These are phyloP conservation scores for cattle (Bos taurus) DNA, from an alignment of 2,113 vertebrate genomes.

Conservation along the genomic window ARS-UCD2.0 NC_037329.1:135930001-135930500, in stretches of 20 bases:
- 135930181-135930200: neutral
- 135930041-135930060: neutral
- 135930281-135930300: slow-evolving; percentile 60
- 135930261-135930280: slow-evolving; percentile 52
- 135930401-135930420: neutral
- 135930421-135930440: neutral
- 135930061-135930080: neutral
- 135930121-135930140: neutral
- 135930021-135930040: neutral
- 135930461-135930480: neutral
- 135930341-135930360: neutral
- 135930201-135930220: slow-evolving; percentile 37
- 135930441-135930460: neutral
- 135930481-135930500: no score
- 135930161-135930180: neutral
- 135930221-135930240: slow-evolving; percentile 50
- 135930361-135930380: neutral
- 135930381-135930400: neutral
- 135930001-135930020: neutral
- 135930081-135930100: neutral
- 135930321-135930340: neutral
- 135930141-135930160: neutral
- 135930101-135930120: neutral
- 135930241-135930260: slow-evolving; percentile 61
- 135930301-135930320: neutral